Evolutionary conservation across 2,113 vertebrate species (phyloP), one percentile per base, ranked within the genome.

Genomic region (Paratilapia polleni): DNA sequence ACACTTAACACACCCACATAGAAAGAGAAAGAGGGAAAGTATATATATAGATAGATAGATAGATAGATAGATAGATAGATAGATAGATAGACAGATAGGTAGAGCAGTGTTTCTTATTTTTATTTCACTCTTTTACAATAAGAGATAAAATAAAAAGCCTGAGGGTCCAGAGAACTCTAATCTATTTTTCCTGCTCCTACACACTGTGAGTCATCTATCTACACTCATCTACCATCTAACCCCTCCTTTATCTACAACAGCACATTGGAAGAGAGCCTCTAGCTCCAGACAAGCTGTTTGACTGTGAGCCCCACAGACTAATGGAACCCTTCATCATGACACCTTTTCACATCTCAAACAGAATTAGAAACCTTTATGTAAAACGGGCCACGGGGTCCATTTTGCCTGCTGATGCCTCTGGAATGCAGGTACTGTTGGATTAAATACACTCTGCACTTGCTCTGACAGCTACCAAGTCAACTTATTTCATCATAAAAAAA

Each of bases 191-290:
- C 84, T 85, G 84, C 90, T 91, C 90, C 90, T 82, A 92, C 93
- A 93, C 91, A 86, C n/a, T 38, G 83, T 94, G 91, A 94, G 61
- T 93, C 94, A 93, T 90, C 87, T 79, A 61, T 84, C 87, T 68
- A 86, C 88, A 86, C 85, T 89, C 79, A 47, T 81, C 85, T 80
- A 81, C 88, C 79, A 47, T 81, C 85, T 80, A 81, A 82, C 84
- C 84, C 90, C 86, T 88, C 77, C 80, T 84, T 80, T 83, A 49
- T 85, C 78, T 78, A 59, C 38, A 56, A 83, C 13, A 47, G 66
- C 74, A 76, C 83, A 87, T 22, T 86, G 81, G 78, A 82, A 54
- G 38, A 83, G 68, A 86, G 74, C 62, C 85, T 88, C 52, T 79
- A 75, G 86, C 85, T 84, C 76, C 47, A 85, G 82, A 84, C 54